Evolutionary conservation across 1,140 invertebrate genomes (phyloP).

Genomic region (Drosophila prosaltans): DNA sequence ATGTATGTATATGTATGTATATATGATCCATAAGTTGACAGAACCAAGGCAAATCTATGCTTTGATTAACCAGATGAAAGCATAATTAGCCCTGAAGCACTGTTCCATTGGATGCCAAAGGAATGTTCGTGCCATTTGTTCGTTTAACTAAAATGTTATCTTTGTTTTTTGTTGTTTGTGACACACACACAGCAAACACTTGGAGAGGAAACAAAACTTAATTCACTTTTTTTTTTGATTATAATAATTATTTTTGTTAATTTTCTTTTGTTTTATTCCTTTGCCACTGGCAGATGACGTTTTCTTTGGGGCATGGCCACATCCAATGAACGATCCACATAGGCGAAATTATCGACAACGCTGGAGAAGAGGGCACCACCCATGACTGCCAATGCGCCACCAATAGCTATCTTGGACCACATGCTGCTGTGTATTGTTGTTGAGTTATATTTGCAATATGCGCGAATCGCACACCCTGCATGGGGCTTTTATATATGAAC

Average conservation of each 20-base stretch:
- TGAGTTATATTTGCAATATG: constrained; percentile 49
- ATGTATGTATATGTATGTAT: too few relatives aligned
- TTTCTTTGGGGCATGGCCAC: constrained; percentile 63
- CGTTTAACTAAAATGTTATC: neutral
- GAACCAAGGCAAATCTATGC: neutral
- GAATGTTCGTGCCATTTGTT: constrained; percentile 7
- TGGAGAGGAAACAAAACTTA: too few relatives aligned
- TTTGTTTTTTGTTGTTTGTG: too few relatives aligned
- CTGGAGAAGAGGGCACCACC: constrained; percentile 49
- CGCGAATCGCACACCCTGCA: constrained; percentile 51
- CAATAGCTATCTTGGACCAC: constrained; percentile 67
- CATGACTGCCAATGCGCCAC: constrained; percentile 58
- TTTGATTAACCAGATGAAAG: constrained; percentile 1
- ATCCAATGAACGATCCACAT: constrained; percentile 65
- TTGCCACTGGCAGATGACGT: constrained; percentile 22
- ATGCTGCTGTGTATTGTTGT: constrained; percentile 30
- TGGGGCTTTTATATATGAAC: constrained; percentile 54
- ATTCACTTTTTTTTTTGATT: too few relatives aligned
- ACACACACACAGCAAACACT: too few relatives aligned
- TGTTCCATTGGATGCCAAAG: neutral
- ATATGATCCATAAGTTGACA: too few relatives aligned
- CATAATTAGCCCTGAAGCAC: neutral
- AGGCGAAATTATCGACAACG: constrained; percentile 69
- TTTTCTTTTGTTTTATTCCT: constrained; percentile 28
- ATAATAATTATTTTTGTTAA: too few relatives aligned